Base-by-base conservation (phyloP, 2,888 invertebrate species). In the Polyommatus iphigenia region DNA sequence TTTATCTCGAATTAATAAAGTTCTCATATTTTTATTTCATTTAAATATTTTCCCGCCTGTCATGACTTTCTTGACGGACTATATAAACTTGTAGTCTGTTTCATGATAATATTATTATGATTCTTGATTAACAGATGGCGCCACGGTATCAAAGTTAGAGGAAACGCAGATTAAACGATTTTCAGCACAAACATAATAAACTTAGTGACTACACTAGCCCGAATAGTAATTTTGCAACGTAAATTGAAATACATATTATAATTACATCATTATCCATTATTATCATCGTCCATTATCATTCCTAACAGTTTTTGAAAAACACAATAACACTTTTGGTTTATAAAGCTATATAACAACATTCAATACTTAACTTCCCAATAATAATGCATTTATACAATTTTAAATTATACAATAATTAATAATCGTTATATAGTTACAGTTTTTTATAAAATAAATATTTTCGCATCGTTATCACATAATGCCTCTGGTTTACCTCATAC, bases 261-360 rank as follows among this genome's bases (percentile, higher is more conserved):
- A 29, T 62, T n/a, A 62, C 20, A 62, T 62, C 10, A 29, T n/a
- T 59, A 59, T 57, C 18, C n/a, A n/a, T 20, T 20, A 59, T 32
- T 36, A 73, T 10, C 41, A 72, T 50, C 18, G 75, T 67, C 29
- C 54, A 50, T 13, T 50, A 46, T 76, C 72, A 77, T 73, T 77
- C 76, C 81, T 80, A 80, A 77, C 71, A 78, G 79, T 82, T 83
- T 81, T 85, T 84, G 86, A 50, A 50, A 90, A 92, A 92, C 91
- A 90, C 91, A 92, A 91, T 91, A 93, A 93, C 93, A 92, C 91
- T 90, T 93, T 93, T 91, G 93, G 92, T 92, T 88, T 87, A 89
- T 90, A 90, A 92, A 93, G 91, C 93, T 91, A 92, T 93, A 89
- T 91, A 93, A 92, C 92, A 93, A 93, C 90, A 92, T 90, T 92